Evolutionary conservation across 2,888 invertebrate species (phyloP).

Genomic region (Myathropa florea): DNA sequence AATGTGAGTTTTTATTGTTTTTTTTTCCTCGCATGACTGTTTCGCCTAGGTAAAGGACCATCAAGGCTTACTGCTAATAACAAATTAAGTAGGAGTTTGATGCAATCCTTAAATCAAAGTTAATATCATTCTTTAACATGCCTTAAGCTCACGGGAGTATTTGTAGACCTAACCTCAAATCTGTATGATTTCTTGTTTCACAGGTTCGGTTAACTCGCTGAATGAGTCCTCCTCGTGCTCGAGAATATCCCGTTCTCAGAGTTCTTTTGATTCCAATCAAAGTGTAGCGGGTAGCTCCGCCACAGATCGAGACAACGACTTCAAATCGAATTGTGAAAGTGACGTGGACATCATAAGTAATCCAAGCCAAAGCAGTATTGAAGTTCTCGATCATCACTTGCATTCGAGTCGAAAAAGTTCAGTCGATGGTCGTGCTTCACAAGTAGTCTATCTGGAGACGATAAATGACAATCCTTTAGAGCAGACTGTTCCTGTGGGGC

Average conservation of each 20-base stretch:
- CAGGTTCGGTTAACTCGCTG: slow-evolving; percentile 81
- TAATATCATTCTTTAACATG: slow-evolving; percentile 74
- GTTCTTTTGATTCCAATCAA: slow-evolving; percentile 80
- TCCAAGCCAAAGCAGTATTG: slow-evolving; percentile 87
- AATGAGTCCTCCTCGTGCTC: slow-evolving; percentile 80
- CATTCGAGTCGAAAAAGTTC: slow-evolving; percentile 78
- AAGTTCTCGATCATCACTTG: slow-evolving; percentile 82
- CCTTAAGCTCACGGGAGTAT: background rate
- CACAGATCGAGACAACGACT: slow-evolving; percentile 77
- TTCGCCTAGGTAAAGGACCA: slow-evolving; percentile 73
- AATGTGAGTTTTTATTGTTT: slow-evolving; percentile 38
- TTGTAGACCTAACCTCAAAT: background rate
- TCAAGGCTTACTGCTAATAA: slow-evolving; percentile 78
- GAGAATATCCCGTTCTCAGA: slow-evolving; percentile 79
- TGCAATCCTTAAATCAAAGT: slow-evolving; percentile 77
- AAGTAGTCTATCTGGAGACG: slow-evolving; percentile 81
- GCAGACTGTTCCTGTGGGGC: background rate
- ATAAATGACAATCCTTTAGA: slow-evolving; percentile 78
- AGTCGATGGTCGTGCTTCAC: slow-evolving; percentile 81
- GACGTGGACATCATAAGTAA: slow-evolving; percentile 87
- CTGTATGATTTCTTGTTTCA: slow-evolving; percentile 16
- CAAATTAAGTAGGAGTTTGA: slow-evolving; percentile 79
- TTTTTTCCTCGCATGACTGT: slow-evolving; percentile 48
- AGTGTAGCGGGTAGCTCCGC: slow-evolving; percentile 80
- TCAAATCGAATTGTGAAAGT: slow-evolving; percentile 82